These are phyloP conservation scores for Thymelicus acteon DNA, from an alignment of 2,888 invertebrate species.

Conservation along the genomic window DNA sequence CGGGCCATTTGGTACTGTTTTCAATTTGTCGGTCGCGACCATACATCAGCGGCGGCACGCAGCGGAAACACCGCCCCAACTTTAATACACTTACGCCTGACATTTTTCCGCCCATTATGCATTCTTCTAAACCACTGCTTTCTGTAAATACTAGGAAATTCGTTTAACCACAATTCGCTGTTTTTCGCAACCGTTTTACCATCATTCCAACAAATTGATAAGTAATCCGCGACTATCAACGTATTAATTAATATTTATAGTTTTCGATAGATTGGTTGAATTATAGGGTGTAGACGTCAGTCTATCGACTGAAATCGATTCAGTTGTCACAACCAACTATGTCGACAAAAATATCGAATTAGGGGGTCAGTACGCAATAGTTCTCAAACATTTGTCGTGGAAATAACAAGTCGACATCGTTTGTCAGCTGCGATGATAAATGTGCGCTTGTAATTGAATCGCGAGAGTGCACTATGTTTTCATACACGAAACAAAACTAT, in stretches of 20 bases:
- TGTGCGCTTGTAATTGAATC: constrained; percentile 55
- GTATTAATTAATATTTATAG: background rate
- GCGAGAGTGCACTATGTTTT: constrained; percentile 41
- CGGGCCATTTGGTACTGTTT: constrained; percentile 78
- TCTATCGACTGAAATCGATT: constrained; percentile 13
- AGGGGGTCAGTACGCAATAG: constrained; percentile 47
- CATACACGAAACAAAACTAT: constrained; percentile 33
- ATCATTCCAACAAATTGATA: constrained; percentile 20
- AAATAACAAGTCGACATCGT: constrained; percentile 55
- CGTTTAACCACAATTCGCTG: constrained; percentile 29
- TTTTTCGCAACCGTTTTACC: constrained; percentile 5
- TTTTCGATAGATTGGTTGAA: background rate
- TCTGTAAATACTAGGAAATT: constrained; percentile 65
- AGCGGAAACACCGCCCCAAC: constrained; percentile 63
- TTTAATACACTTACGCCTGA: constrained; percentile 79
- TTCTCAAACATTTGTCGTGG: constrained; percentile 55
- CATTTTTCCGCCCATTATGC: constrained; percentile 78
- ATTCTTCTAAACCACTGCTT: constrained; percentile 71
- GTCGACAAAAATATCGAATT: constrained; percentile 45
- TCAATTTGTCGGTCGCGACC: constrained; percentile 73
- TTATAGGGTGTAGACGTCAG: background rate
- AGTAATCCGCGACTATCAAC: background rate
- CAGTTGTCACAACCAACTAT: constrained; percentile 22
- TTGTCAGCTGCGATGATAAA: constrained; percentile 56
- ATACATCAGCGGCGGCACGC: constrained; percentile 75